Evolutionary conservation across 2,113 vertebrate genomes (phyloP).

Genomic region (Micronycteris hirsuta): DNA sequence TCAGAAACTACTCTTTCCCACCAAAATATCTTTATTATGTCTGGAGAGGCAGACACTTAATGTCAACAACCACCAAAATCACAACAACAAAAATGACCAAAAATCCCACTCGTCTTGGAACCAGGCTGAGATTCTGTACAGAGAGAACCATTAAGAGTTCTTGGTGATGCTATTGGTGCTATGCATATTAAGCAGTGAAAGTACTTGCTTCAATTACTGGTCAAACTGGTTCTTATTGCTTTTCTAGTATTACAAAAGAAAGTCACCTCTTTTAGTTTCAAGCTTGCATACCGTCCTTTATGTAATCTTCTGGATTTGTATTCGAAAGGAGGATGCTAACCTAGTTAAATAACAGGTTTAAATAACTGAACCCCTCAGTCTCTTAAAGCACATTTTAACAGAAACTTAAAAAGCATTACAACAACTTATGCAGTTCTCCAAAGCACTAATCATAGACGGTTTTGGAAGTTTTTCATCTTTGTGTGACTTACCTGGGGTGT

Average conservation of each 20-base stretch:
- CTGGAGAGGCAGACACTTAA: background rate
- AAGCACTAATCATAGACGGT: background rate
- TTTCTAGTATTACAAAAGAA: conserved; percentile 29
- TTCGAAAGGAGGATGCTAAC: background rate
- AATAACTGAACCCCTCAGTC: background rate
- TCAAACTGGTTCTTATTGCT: background rate
- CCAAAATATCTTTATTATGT: conserved; percentile 17
- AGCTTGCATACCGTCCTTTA: background rate
- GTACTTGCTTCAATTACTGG: background rate
- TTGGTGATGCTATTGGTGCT: background rate
- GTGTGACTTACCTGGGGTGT: background rate
- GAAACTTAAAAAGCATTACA: background rate
- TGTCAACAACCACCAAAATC: background rate
- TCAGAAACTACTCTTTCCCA: conserved; percentile 10
- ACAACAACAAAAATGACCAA: background rate
- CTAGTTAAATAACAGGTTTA: background rate
- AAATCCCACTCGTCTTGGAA: background rate
- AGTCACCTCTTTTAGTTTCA: background rate
- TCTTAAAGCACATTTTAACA: background rate
- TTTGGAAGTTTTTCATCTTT: background rate
- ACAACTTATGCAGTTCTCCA: background rate
- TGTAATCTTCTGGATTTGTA: background rate
- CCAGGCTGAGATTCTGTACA: background rate
- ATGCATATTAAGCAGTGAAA: background rate
- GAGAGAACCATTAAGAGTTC: background rate